These are phyloP conservation scores for Pelecanus crispus DNA, from an alignment of 2,113 vertebrate genomes.

Conservation along the genomic window DNA sequence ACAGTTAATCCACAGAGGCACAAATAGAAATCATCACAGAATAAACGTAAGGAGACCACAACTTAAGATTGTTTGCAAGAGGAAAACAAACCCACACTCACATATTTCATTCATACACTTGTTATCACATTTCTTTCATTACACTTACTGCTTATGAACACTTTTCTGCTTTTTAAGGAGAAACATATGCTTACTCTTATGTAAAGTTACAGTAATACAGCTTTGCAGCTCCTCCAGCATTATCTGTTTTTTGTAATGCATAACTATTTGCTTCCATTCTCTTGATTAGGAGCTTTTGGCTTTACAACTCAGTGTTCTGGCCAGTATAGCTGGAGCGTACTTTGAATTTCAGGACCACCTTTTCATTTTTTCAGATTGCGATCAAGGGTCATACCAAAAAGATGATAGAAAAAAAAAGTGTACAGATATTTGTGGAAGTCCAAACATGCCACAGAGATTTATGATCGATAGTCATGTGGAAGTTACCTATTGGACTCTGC, in stretches of 20 bases:
- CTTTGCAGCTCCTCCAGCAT: neutral
- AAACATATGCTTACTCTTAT: neutral
- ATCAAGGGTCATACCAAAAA: neutral
- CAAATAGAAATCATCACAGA: neutral
- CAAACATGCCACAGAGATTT: neutral
- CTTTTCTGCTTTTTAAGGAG: neutral
- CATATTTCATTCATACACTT: neutral
- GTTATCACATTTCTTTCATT: neutral
- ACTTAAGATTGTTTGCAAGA: neutral
- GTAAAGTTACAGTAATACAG: neutral
- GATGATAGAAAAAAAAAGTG: neutral
- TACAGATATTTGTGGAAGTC: neutral
- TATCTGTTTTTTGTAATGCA: neutral
- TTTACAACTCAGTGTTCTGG: neutral
- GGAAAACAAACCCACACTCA: neutral
- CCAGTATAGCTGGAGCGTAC: neutral
- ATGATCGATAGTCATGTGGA: neutral
- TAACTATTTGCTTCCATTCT: neutral
- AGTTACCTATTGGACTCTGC: neutral
- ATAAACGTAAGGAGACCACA: neutral
- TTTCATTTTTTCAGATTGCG: neutral
- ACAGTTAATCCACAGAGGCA: neutral
- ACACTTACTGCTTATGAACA: neutral
- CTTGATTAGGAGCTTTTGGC: neutral
- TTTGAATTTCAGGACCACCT: neutral